A percentile compares a stretch with the other conserved stretches of the same genome.
Conservation (phyloP, 2,113 vertebrate species). For the Ceyx margarethae region DNA sequence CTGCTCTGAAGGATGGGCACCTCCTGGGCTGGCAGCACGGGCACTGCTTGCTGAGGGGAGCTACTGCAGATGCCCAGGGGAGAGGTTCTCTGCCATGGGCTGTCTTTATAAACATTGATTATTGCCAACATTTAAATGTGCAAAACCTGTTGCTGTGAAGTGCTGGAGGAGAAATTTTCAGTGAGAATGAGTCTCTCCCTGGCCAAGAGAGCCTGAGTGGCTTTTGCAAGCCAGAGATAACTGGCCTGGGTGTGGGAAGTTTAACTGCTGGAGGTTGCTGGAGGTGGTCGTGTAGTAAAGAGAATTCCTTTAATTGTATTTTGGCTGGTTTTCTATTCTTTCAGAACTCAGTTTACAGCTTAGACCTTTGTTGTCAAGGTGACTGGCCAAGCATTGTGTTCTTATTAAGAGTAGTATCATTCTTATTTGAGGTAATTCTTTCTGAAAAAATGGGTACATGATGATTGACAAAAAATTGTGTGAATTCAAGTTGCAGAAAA, state of each 20-base stretch:
- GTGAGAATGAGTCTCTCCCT: neutral
- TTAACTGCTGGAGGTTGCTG: neutral
- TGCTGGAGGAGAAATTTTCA: neutral
- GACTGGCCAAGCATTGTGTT: neutral
- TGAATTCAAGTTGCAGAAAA: neutral
- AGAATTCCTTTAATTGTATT: neutral
- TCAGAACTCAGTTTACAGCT: neutral
- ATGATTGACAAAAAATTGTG: neutral
- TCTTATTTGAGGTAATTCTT: neutral
- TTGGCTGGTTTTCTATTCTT: neutral
- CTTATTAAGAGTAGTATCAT: neutral
- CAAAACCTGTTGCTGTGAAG: neutral
- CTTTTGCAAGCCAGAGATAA: neutral
- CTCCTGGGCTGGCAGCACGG: neutral
- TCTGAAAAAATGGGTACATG: neutral
- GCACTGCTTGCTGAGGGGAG: neutral
- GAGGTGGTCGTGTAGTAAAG: neutral
- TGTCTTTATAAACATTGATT: neutral
- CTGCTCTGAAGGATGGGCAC: neutral
- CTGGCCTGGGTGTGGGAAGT: neutral
- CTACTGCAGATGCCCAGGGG: neutral
- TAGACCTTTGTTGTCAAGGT: neutral
- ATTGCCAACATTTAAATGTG: neutral
- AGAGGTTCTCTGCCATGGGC: neutral
- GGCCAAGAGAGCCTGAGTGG: neutral